These are phyloP conservation scores for Malthinus flaveolus DNA, from an alignment of 2,888 invertebrate species.

Conservation along the genomic window DNA sequence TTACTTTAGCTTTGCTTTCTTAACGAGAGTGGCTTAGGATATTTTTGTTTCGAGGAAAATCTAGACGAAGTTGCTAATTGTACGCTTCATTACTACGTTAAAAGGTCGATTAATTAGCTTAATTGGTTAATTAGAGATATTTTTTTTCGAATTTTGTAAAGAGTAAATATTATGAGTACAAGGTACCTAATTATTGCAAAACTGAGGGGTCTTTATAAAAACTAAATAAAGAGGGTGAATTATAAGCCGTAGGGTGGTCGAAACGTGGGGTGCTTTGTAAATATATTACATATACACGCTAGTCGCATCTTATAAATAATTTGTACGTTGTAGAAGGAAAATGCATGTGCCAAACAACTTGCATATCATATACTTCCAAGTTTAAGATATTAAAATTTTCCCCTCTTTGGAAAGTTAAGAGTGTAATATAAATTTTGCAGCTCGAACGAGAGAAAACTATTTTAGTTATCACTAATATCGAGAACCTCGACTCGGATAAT, in stretches of 20 bases:
- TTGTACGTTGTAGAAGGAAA: slow-evolving; percentile 1
- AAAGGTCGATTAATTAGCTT: too few species aligned
- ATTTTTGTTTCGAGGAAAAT: too few species aligned
- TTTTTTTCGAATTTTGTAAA: too few species aligned
- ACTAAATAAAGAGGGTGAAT: slow-evolving; percentile 16
- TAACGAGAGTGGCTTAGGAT: too few species aligned
- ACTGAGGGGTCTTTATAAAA: slow-evolving; percentile 11
- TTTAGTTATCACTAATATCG: slow-evolving; percentile 36
- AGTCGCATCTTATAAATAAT: slow-evolving; percentile 15
- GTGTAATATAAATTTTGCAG: slow-evolving; percentile 33
- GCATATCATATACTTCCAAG: slow-evolving; percentile 2
- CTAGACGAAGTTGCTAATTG: too few species aligned
- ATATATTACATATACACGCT: slow-evolving; percentile 12
- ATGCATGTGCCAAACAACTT: slow-evolving; percentile 15
- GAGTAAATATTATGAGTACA: too few species aligned
- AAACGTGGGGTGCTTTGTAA: slow-evolving; percentile 9
- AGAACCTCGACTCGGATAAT: slow-evolving; percentile 25
- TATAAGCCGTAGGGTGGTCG: slow-evolving; percentile 8
- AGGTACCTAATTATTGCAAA: slow-evolving; percentile 7
- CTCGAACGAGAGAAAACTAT: slow-evolving; percentile 31
- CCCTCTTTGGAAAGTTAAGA: background rate
- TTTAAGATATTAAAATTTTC: too few species aligned
- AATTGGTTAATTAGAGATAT: too few species aligned
- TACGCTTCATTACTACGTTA: too few species aligned
- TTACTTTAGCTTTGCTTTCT: too few species aligned